A percentile compares a stretch with the other conserved stretches of the same genome.
These are phyloP conservation scores for Aldabrachelys gigantea DNA, from an alignment of 2,113 vertebrate species.

Conservation along the genomic window DNA sequence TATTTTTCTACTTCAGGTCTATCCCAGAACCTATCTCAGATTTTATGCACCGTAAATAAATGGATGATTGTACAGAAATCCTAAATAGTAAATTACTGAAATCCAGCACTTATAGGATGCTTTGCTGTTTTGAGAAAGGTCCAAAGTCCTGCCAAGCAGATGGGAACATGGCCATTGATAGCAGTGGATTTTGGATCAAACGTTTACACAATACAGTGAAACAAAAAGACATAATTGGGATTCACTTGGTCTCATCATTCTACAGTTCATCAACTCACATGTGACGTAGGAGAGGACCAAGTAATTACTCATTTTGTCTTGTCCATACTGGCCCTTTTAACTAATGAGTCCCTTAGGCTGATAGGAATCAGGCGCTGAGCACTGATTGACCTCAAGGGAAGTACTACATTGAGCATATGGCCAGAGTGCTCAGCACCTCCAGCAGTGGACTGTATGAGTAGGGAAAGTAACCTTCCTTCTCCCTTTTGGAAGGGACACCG, in stretches of 20 bases:
- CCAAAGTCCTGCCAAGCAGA: background rate
- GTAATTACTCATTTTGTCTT: background rate
- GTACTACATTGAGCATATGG: background rate
- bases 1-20: background rate
- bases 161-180: background rate
- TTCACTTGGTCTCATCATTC: background rate
- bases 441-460: background rate
- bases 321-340: no score
- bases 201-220: background rate
- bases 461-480: background rate
- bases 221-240: background rate
- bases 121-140: no score
- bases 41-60: background rate
- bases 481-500: background rate
- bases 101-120: background rate
- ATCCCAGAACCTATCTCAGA: background rate
- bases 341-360: background rate
- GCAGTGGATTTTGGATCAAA: background rate
- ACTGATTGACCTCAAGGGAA: background rate
- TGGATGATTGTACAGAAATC: background rate
- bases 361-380: background rate
- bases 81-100: background rate
- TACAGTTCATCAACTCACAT: background rate
- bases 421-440: background rate
- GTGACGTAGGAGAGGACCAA: background rate